Percentiles rank a stretch among this genome's conserved stretches.
phyloP scores from a whole-genome alignment of 1,140 invertebrate species.

The Agrypnia vestita region DNA sequence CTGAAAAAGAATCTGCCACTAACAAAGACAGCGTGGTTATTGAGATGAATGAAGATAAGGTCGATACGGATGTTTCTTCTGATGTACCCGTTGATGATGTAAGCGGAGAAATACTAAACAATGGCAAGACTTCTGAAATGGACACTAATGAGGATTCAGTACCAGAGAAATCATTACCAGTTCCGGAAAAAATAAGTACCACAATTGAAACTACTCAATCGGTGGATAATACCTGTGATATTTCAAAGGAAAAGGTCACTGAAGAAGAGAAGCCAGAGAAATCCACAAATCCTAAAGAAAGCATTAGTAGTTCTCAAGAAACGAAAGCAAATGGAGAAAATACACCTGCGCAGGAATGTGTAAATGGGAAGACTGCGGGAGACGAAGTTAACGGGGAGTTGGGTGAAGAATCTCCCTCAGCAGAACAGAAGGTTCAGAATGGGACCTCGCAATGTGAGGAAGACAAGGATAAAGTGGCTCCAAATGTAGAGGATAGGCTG shows the following conservation, averaged over 20 bases:
- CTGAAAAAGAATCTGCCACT: slow-evolving; percentile 36
- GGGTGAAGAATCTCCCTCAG: slow-evolving; percentile 5
- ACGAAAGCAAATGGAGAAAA: slow-evolving; percentile 28
- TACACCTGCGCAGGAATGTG: background rate
- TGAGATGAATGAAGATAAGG: slow-evolving; percentile 6
- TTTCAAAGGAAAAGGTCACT: background rate
- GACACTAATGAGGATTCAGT: background rate
- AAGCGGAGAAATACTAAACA: background rate
- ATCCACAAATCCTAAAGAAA: slow-evolving; percentile 2
- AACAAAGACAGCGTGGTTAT: slow-evolving; percentile 9
- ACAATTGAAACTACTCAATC: background rate
- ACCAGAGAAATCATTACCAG: background rate
- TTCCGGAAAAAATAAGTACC: background rate
- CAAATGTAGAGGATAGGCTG: slow-evolving; percentile 26
- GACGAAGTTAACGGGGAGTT: slow-evolving; percentile 26
- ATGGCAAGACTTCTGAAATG: slow-evolving; percentile 18
- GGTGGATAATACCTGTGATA: background rate
- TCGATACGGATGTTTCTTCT: slow-evolving; percentile 11
- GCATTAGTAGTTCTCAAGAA: background rate
- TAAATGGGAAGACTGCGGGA: slow-evolving; percentile 44
- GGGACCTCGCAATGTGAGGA: background rate
- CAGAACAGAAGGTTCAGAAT: slow-evolving; percentile 32
- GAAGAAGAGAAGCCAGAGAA: background rate
- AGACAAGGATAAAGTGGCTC: background rate
- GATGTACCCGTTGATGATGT: background rate